These are phyloP conservation scores for Rhopalosiphum nymphaeae DNA, from an alignment of 2,888 invertebrate species.

Conservation along the genomic window DNA sequence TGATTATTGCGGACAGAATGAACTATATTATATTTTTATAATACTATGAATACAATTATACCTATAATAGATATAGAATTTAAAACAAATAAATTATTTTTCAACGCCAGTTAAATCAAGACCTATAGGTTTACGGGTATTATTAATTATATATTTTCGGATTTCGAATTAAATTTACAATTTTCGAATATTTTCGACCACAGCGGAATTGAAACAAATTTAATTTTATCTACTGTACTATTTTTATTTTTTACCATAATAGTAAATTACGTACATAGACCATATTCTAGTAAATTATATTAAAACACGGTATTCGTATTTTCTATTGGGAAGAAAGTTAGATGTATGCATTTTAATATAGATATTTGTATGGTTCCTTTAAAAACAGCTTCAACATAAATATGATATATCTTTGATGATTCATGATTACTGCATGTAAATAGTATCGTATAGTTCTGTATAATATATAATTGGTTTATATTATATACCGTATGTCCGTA, in stretches of 20 bases:
- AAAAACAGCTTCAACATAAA: neutral
- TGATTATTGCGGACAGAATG: conserved; percentile 7
- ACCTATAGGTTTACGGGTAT: neutral
- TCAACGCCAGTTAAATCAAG: neutral
- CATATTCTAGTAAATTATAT: neutral
- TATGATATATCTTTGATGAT: no score
- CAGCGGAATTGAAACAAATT: neutral
- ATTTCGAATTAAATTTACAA: neutral
- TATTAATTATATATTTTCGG: neutral
- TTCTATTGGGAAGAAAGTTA: neutral
- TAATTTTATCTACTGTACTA: neutral
- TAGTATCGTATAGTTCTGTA: neutral
- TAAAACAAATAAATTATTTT: neutral
- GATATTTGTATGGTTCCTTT: neutral
- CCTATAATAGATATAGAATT: neutral
- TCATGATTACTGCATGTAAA: no score
- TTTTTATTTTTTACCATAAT: neutral
- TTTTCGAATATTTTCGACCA: neutral
- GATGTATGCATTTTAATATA: neutral
- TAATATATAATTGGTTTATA: neutral
- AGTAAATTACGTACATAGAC: neutral
- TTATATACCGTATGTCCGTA: no score
- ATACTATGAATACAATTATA: neutral
- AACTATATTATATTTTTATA: neutral
- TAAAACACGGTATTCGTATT: no score